These are phyloP conservation scores for Smutsia gigantea DNA, from an alignment of 2,797 vertebrate genomes.

Conservation along the genomic window DNA sequence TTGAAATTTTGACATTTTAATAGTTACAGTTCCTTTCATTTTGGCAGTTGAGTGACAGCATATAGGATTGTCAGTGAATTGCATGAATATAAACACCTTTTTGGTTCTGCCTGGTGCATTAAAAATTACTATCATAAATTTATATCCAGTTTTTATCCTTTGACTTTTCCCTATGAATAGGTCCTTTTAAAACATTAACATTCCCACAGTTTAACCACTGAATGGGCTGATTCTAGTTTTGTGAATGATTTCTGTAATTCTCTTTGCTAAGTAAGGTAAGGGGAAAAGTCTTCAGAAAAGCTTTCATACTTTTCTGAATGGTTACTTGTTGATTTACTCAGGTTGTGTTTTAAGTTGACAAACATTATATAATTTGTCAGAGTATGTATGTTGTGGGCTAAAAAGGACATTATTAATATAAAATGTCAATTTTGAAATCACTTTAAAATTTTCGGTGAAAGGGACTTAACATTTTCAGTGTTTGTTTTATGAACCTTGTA, in stretches of 20 bases:
- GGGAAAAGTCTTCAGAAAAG: slow-evolving; percentile 52
- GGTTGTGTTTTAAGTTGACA: slow-evolving; percentile 14
- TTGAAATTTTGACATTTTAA: slow-evolving; percentile 66
- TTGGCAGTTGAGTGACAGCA: slow-evolving; percentile 63
- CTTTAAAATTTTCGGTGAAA: slow-evolving; percentile 53
- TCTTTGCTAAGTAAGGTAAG: slow-evolving; percentile 44
- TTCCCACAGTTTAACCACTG: slow-evolving; percentile 69
- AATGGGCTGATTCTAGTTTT: slow-evolving; percentile 74
- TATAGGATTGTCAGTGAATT: slow-evolving; percentile 70
- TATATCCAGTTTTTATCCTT: slow-evolving; percentile 74
- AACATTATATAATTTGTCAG: slow-evolving; percentile 27
- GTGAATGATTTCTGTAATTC: slow-evolving; percentile 62
- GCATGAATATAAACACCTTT: slow-evolving; percentile 70
- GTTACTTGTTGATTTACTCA: slow-evolving; percentile 53
- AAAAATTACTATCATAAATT: slow-evolving; percentile 79
- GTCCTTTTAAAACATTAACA: slow-evolving; percentile 66
- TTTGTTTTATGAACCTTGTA: slow-evolving; percentile 54
- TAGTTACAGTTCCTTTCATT: slow-evolving; percentile 78
- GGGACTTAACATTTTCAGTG: neutral
- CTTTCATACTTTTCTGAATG: neutral
- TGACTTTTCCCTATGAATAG: slow-evolving; percentile 67
- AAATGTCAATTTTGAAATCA: slow-evolving; percentile 38
- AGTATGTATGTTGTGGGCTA: neutral
- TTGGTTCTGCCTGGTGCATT: slow-evolving; percentile 70
- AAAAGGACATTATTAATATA: slow-evolving; percentile 1